Base-by-base conservation (phyloP, 1,140 invertebrate species). In the Drosophila nigrodunni region DNA sequence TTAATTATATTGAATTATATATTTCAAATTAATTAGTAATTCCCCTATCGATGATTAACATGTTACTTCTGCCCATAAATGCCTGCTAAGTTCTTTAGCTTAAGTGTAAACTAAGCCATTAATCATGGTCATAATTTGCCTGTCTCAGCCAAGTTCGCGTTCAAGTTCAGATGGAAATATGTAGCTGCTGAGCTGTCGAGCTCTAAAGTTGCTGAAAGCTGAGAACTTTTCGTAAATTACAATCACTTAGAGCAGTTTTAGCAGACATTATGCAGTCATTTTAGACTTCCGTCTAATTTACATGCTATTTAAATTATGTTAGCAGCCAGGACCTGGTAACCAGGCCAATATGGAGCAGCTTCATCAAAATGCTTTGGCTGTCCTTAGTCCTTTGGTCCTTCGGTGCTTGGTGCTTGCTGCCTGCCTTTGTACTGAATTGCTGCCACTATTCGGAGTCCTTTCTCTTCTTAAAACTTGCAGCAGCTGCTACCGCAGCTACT, bases 271-370 rank as follows among this genome's bases (percentile, higher is more conserved):
- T 89, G 85, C 85, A 89, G 80, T 89, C 86, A 83, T 89, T 89
- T 89, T 89, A 85, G 85, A 89, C 85, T 89, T 89, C 80, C 86
- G 85, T 89, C 85, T 89, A 89, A 89, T 89, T 89, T 89, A 89
- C 85, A 89, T 89, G 85, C 85, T 89, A 89, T 89, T 89, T 89
- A 89, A 89, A 89, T 89, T 83, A 89, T 89, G 85, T 82, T 83
- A 67, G 47, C 65, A 74, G 55, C 62, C 58, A 47, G 37, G 37
- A 57, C 54, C 54, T 21, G 18, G 15, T 37, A 21, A 52, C 47
- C 72, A 66, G 50, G 74, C 77, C 80, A 88, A 80, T 82, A 83
- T 88, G 82, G 87, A 74, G 77, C 80, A 89, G 83, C 83, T 88
- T 87, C 83, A 87, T 87, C 85, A 87, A 83, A 87, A 87, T 88